Base-by-base conservation (phyloP, 2,113 vertebrate species). In the Xyrauchen texanus region DNA sequence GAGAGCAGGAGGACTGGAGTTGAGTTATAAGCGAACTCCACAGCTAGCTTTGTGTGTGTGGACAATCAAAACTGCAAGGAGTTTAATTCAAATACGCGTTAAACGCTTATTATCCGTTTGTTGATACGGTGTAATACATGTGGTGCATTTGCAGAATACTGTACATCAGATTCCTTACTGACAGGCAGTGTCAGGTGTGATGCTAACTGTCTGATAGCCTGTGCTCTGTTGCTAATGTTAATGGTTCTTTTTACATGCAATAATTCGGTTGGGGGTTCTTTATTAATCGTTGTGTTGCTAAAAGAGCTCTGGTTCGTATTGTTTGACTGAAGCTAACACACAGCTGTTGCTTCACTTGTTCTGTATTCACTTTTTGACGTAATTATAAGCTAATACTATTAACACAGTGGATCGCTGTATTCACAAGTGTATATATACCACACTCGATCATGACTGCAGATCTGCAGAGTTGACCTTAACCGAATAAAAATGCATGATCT, bases 141-240 rank as follows among this genome's bases (percentile, higher is more conserved):
- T 61, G 46, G 7, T 6, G 71, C 58, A 3, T 21, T 15, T 62
- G 6, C 6, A 10, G 8, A 21, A 49, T 12, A 61, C 46, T 52
- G 72, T 51, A 63, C 9, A 52, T 5, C 12, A 13, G 60, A 45
- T 46, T 46, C 63, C 47, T 34, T 34, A 34, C 21, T 34, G 16
- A 2, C 21, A 63, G 60, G 10, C 46, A 16, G 46, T 62, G 7
- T 63, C 60, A 42, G 46, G n/a, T 21, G 60, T 47, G 61, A 63
- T 47, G 72, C 72, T 75, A 75, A 52, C 46, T 15, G 6, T 1
- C 15, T n/a, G 44, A n/a, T 75, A 75, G 72, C 46, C 15, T 74
- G 15, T 63, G n/a, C 45, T 4, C 6, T 55, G 21, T 60, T 63
- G 72, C 71, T 51, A 74, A 63, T 9, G 10, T 15, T 63, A 63